These are phyloP conservation scores for Ctenochaetus hawaiiensis DNA, from an alignment of 2,797 vertebrate species.

Conservation along the genomic window DNA sequence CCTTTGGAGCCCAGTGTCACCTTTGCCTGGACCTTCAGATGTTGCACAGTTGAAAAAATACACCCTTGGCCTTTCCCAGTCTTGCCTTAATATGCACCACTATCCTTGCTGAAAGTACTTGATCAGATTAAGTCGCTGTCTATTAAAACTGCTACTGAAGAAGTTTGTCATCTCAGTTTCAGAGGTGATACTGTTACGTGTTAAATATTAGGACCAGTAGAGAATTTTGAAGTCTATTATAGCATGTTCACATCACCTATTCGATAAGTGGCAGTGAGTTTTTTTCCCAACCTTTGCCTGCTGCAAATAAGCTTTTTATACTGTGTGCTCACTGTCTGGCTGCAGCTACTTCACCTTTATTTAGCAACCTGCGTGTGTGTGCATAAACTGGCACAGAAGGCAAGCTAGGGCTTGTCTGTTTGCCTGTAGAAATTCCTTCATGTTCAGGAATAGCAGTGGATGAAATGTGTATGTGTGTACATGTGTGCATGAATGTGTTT, in stretches of 20 bases:
- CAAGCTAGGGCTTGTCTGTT: slow-evolving; percentile 73
- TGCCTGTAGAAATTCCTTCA: slow-evolving; percentile 74
- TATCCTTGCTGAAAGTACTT: background rate
- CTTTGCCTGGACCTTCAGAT: background rate
- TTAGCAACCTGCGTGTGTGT: slow-evolving; percentile 40
- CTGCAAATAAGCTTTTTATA: slow-evolving; percentile 20
- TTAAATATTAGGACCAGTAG: background rate
- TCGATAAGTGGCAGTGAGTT: background rate
- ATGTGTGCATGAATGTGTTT: slow-evolving; percentile 17
- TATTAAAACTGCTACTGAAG: background rate
- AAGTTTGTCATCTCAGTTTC: background rate
- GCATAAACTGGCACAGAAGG: slow-evolving; percentile 20
- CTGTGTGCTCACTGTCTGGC: slow-evolving; percentile 14
- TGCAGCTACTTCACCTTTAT: slow-evolving; percentile 53
- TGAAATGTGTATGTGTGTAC: slow-evolving; percentile 24
- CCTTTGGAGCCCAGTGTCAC: background rate
- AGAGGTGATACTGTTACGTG: background rate
- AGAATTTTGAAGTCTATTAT: background rate
- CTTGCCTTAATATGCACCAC: background rate
- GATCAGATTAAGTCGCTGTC: background rate
- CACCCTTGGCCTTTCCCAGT: background rate
- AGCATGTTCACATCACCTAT: background rate
- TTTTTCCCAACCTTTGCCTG: slow-evolving; percentile 6
- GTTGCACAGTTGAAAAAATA: background rate
- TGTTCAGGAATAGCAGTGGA: slow-evolving; percentile 74